Base-by-base conservation (phyloP, 2,797 vertebrate genomes). In the Gadopsis marmoratus region DNA sequence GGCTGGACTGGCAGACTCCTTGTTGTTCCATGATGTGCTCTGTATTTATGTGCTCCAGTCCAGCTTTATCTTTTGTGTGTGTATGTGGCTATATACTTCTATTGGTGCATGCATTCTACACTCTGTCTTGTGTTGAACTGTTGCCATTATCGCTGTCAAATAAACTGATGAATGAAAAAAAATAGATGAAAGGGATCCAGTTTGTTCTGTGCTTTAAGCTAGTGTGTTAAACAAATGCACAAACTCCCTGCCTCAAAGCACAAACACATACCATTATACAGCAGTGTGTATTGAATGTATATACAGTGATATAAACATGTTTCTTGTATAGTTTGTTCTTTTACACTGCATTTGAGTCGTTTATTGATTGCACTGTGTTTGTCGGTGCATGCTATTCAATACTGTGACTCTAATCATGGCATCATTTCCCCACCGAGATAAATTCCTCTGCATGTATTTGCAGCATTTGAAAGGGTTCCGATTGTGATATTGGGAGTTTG, bases 401-500 rank as follows among this genome's bases (percentile, higher is more conserved):
- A 71, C 43, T 71, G 23, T 35, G 19, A 61, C 33, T 64, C 33
- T 71, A 47, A n/a, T 72, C 35, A 47, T 79, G 59, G 39, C 75
- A 54, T 56, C 0, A 4, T 56, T 54, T 75, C 56, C 60, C 48
- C 56, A 59, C 26, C 6, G 53, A 84, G 16, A 60, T 66, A 80
- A 59, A 89, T 88, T 85, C 74, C 77, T 64, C 16, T 60, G 60
- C 35, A 71, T 77, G 56, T 58, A 51, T 71, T 89, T 78, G 7
- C 61, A 43, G 64, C 35, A 76, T 81, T 78, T 69, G 39, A 85
- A 73, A 63, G 81, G 60, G 80, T 83, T 89, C 73, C 48, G 60
- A 70, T 79, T 72, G 78, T 86, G 71, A 79, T 88, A 81, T 79
- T 79, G 59, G 56, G 67, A 56, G 56, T 78, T 70, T 75, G 74